Conservation (phyloP, 2,888 invertebrate genomes). For the Calameuta pallipes region DNA sequence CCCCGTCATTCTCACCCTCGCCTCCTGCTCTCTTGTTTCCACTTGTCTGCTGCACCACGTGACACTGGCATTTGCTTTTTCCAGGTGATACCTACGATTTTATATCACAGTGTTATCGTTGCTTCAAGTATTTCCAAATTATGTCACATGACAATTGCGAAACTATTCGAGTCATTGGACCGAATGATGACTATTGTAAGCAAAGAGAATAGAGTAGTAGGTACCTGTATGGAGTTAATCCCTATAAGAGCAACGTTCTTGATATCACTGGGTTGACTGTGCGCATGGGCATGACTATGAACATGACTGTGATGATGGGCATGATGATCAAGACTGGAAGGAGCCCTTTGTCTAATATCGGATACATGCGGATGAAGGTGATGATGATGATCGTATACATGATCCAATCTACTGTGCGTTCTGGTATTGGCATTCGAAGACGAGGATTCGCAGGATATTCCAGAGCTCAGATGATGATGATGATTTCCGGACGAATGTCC, state of each 20-base stretch:
- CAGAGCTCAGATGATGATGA: conserved; percentile 53
- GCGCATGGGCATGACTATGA: conserved; percentile 18
- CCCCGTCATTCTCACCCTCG: conserved; percentile 53
- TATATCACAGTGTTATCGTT: neutral
- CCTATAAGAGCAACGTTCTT: conserved; percentile 52
- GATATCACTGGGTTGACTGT: conserved; percentile 39
- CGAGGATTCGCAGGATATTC: conserved; percentile 53
- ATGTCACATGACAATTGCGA: neutral
- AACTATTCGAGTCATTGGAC: neutral
- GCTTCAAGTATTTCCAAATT: neutral
- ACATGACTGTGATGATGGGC: conserved; percentile 38
- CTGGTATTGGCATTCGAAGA: conserved; percentile 53
- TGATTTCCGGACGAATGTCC: conserved; percentile 44
- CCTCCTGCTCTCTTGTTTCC: conserved; percentile 36
- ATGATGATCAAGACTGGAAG: conserved; percentile 21
- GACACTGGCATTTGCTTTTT: conserved; percentile 61
- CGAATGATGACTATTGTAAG: neutral
- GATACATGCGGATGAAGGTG: conserved; percentile 34
- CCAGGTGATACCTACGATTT: conserved; percentile 38
- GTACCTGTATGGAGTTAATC: conserved; percentile 54
- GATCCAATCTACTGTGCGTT: conserved; percentile 51
- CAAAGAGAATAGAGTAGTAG: neutral
- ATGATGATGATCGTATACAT: conserved; percentile 52
- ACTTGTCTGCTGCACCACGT: conserved; percentile 53
- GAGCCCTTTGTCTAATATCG: conserved; percentile 37